Percentiles rank a stretch among this genome's conserved stretches.
Conservation (phyloP, 2,888 invertebrate genomes). For the Chesias legatella region DNA sequence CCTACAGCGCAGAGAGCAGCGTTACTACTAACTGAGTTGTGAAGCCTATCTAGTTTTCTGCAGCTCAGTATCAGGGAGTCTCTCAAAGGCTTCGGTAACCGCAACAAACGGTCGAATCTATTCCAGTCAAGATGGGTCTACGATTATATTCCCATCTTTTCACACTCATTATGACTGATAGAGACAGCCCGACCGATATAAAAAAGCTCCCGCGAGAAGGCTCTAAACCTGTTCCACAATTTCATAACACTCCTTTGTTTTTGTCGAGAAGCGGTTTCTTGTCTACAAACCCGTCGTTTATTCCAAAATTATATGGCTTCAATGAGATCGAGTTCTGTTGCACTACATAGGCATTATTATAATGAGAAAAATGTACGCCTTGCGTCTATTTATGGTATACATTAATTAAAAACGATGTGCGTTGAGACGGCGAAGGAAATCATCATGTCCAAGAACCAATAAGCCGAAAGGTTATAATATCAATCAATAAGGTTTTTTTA, state of each 20-base stretch:
- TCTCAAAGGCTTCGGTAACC: constrained; percentile 58
- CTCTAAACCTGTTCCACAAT: constrained; percentile 52
- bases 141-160: constrained; percentile 25
- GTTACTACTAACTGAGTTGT: too few species aligned
- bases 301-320: constrained; percentile 29
- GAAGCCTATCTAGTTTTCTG: too few species aligned
- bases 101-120: constrained; percentile 39
- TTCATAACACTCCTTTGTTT: constrained; percentile 42
- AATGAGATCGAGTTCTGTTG: constrained; percentile 12
- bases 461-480: too few species aligned
- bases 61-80: neutral
- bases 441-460: too few species aligned
- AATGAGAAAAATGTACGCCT: too few species aligned
- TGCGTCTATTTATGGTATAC: too few species aligned
- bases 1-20: too few species aligned
- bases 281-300: constrained; percentile 25
- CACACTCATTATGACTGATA: constrained; percentile 24
- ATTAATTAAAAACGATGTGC: too few species aligned
- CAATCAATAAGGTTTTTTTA: too few species aligned
- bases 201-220: constrained; percentile 36
- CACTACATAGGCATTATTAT: too few species aligned
- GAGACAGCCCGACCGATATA: constrained; percentile 33
- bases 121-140: constrained; percentile 26
- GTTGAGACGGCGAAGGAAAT: too few species aligned
- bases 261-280: constrained; percentile 38